Base-by-base conservation (phyloP, 2,797 vertebrate genomes). In the Gymnoscopelus braueri region DNA sequence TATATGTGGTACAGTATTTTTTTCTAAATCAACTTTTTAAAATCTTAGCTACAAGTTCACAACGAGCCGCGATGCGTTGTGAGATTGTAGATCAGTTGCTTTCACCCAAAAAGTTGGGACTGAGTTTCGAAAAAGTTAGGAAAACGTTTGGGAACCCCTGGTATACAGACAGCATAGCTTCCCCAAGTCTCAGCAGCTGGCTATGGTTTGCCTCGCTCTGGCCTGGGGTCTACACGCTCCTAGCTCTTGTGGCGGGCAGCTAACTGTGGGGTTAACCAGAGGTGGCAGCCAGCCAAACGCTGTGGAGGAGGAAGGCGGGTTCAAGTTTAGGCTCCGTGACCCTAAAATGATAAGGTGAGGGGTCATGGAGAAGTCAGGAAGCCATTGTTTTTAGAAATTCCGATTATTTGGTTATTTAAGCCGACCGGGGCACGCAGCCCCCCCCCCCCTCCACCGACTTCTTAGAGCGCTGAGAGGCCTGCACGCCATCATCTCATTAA, bases 371-470 rank as follows among this genome's bases (percentile, higher is more conserved):
- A 81, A 92, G 93, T 93, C 91, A 92, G 92, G 93, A 93, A 94
- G 87, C 85, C 88, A 88, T 94, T 94, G 91, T 94, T 94, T 94
- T 94, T 78, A 89, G 79, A 94, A 91, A 93, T 92, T 88, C 85
- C 66, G 92, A 89, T 94, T 86, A 93, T 94, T 94, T 95, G 89
- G 90, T 92, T 93, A 90, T 92, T 94, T 90, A 90, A 93, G 88
- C 89, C 62, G 58, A 82, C 77, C 67, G 83, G 72, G 82, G 82
- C 70, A 80, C 60, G 65, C 47, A 39, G 35, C 68, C 73, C 69
- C 66, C 80, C 64, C 6, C 12, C 13, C 50, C 13, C 50, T 13
- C 49, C 29, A 4, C n/a, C 26, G 35, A 4, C n/a, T 47, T 11
- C 60, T 77, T 58, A 51, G 72, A 68, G 72, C 63, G 60, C 60